Evolutionary conservation across 2,113 vertebrate genomes (phyloP).

Genomic region (Tonatia bakeri): DNA sequence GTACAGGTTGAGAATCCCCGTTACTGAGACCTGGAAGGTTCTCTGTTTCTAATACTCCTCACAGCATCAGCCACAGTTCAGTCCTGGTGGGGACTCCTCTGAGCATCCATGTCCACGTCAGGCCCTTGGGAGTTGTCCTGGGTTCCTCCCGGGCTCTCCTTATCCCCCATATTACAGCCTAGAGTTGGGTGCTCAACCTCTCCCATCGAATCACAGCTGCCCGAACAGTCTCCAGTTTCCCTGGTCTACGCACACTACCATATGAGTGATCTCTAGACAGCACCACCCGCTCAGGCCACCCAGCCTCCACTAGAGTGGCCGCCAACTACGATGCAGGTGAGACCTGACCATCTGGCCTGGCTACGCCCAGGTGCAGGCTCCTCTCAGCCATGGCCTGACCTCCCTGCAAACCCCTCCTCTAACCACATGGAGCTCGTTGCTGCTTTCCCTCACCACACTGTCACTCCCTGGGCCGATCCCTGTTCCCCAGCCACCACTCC

Average conservation of each 20-base stretch:
- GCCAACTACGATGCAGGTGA: neutral
- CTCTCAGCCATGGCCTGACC: neutral
- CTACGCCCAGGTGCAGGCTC: neutral
- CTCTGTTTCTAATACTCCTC: neutral
- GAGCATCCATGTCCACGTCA: accelerated
- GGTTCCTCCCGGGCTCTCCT: neutral
- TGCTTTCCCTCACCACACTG: neutral
- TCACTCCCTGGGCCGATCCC: neutral
- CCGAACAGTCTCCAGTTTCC: too few species aligned
- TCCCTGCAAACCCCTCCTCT: too few species aligned
- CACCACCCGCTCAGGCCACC: neutral
- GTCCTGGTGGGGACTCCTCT: neutral
- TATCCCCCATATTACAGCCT: neutral
- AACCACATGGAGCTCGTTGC: neutral
- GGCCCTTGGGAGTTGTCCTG: neutral
- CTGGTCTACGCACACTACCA: accelerated
- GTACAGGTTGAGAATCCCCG: neutral
- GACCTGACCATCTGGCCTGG: neutral
- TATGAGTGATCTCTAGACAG: neutral
- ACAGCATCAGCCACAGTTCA: neutral
- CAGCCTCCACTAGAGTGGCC: neutral
- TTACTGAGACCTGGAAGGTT: neutral
- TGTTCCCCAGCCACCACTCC: neutral
- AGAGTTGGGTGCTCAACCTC: neutral
- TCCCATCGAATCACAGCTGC: neutral